Percentiles rank a stretch among this genome's conserved stretches.
These are phyloP conservation scores for Perodicticus potto DNA, from an alignment of 2,797 vertebrate genomes.

Conservation along the genomic window DNA sequence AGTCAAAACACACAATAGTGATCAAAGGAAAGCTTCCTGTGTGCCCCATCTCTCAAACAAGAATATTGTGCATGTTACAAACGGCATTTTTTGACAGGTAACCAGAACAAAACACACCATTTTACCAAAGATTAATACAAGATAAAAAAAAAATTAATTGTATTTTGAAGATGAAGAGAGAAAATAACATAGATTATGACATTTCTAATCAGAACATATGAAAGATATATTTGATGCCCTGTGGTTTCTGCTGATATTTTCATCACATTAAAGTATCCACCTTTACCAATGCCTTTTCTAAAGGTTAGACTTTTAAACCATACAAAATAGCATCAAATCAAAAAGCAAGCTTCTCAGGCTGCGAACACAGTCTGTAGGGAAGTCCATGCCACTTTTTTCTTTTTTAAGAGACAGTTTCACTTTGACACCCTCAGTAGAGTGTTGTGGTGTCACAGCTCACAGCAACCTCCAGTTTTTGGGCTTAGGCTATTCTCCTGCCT, in stretches of 20 bases:
- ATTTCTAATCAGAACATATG: background rate
- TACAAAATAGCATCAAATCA: slow-evolving; percentile 3
- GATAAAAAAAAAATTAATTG: background rate
- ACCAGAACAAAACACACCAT: background rate
- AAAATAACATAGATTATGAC: background rate
- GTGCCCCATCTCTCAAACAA: slow-evolving; percentile 57
- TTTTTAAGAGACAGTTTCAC: background rate
- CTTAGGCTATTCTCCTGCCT: too few relatives aligned
- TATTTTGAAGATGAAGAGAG: background rate
- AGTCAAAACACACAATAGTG: slow-evolving; percentile 58
- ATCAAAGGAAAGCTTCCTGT: slow-evolving; percentile 60
- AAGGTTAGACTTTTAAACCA: background rate
- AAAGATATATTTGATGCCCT: background rate
- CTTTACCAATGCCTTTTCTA: background rate
- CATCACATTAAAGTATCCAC: background rate
- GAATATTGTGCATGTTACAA: background rate
- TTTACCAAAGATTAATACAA: slow-evolving; percentile 27
- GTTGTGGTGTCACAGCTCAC: too few relatives aligned
- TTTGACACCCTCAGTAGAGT: too few relatives aligned
- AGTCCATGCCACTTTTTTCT: background rate
- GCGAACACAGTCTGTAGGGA: background rate
- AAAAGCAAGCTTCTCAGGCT: background rate
- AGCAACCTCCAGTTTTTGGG: too few relatives aligned
- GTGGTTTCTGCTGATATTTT: background rate
- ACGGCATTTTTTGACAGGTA: background rate